These are phyloP conservation scores for Hexactinellida sp. DNA, from an alignment of 37 sponge, comb jelly and placozoan genomes.

Conservation along the genomic window DNA sequence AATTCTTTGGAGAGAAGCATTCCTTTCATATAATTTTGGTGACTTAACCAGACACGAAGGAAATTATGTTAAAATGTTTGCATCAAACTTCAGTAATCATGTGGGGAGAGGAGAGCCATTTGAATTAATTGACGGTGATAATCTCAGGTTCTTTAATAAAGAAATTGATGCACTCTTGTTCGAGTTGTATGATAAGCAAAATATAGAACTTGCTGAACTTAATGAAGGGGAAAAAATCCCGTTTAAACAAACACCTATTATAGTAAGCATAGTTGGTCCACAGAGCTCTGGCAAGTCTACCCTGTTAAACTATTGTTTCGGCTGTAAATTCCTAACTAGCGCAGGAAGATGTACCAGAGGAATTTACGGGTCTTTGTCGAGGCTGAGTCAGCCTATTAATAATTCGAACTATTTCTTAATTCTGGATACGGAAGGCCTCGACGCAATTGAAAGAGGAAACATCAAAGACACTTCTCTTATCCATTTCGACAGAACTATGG, in stretches of 20 bases:
- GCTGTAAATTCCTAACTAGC: background rate
- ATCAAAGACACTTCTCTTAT: background rate
- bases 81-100: background rate
- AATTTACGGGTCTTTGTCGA: background rate
- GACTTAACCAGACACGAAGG: background rate
- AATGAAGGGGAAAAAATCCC: background rate
- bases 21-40: background rate
- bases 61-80: background rate
- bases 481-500: background rate
- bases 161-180: background rate
- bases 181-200: background rate
- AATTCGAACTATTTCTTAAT: background rate
- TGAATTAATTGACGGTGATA: background rate
- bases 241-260: background rate
- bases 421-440: background rate
- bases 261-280: background rate
- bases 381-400: background rate
- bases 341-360: constrained; percentile 12
- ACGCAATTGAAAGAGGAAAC: background rate
- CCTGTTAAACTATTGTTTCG: background rate
- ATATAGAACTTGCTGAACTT: background rate
- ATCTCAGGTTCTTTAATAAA: background rate
- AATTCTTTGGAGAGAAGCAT: constrained; percentile 7
- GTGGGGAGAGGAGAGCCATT: constrained; percentile 10
- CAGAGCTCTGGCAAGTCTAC: constrained; percentile 7